These are phyloP conservation scores for Aproaerema taeniolella DNA, from an alignment of 2,888 invertebrate genomes.

Conservation along the genomic window DNA sequence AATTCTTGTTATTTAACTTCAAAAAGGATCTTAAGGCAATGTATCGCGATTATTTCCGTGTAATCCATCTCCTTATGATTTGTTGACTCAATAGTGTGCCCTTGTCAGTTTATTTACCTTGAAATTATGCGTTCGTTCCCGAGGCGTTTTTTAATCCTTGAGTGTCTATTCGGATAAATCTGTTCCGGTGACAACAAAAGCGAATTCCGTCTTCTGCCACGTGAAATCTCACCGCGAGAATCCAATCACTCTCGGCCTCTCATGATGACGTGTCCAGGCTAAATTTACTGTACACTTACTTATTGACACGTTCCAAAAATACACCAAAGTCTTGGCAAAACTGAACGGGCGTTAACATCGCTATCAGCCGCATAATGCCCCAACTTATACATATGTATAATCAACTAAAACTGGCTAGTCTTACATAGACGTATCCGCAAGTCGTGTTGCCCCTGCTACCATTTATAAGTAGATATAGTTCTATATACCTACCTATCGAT, in stretches of 20 bases:
- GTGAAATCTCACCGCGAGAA: slow-evolving; percentile 40
- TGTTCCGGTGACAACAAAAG: slow-evolving; percentile 30
- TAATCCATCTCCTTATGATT: too few relatives aligned
- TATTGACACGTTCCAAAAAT: slow-evolving; percentile 77
- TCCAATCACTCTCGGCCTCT: slow-evolving; percentile 57
- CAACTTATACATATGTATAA: slow-evolving; percentile 42
- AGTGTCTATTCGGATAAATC: too few relatives aligned
- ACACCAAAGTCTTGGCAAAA: slow-evolving; percentile 71
- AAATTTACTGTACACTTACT: slow-evolving; percentile 74
- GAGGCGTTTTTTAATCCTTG: too few relatives aligned
- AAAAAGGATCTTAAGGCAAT: too few relatives aligned
- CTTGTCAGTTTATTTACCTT: too few relatives aligned
- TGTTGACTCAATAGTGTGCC: too few relatives aligned
- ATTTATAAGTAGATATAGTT: slow-evolving; percentile 23
- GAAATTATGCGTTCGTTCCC: too few relatives aligned
- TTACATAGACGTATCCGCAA: slow-evolving; percentile 31
- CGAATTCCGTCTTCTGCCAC: slow-evolving; percentile 25
- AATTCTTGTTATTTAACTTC: too few relatives aligned
- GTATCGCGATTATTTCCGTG: too few relatives aligned
- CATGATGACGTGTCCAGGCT: slow-evolving; percentile 65
- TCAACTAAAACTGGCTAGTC: slow-evolving; percentile 24
- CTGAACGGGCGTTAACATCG: slow-evolving; percentile 75
- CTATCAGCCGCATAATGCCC: slow-evolving; percentile 69
- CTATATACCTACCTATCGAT: slow-evolving; percentile 21
- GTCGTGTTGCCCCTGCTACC: slow-evolving; percentile 25